Evolutionary conservation across 2,888 invertebrate genomes (phyloP).

Genomic region (Osmoderma eremita): DNA sequence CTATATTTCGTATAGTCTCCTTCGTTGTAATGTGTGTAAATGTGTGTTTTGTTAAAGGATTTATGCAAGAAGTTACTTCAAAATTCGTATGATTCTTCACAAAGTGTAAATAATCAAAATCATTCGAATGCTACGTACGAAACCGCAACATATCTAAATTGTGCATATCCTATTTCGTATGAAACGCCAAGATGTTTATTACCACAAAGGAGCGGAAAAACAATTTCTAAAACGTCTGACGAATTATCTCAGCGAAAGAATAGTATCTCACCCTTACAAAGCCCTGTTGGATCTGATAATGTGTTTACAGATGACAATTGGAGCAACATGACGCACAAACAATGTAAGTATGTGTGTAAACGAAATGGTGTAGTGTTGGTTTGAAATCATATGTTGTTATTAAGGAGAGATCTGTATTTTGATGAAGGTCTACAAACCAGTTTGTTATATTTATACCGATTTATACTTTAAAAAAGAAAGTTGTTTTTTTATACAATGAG

Average conservation of each 20-base stretch:
- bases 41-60: constrained; percentile 21
- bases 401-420: no score
- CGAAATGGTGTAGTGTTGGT: no score
- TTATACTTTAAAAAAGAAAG: no score
- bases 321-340: constrained; percentile 65
- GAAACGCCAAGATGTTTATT: constrained; percentile 62
- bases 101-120: constrained; percentile 28
- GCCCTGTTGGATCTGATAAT: constrained; percentile 73
- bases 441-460: no score
- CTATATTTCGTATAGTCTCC: no score
- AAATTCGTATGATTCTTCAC: constrained; percentile 46
- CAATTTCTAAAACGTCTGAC: constrained; percentile 55
- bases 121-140: constrained; percentile 53
- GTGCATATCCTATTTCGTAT: constrained; percentile 67
- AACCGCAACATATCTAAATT: constrained; percentile 58
- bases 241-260: constrained; percentile 47
- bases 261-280: constrained; percentile 66
- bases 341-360: constrained; percentile 48
- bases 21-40: constrained; percentile 9
- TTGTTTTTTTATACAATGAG: no score
- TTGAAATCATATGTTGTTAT: no score
- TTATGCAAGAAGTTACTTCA: constrained; percentile 46
- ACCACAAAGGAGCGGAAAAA: constrained; percentile 40
- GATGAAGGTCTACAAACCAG: no score
- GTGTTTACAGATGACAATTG: constrained; percentile 78